Evolutionary conservation across 2,797 vertebrate genomes (phyloP).

Genomic region (Typhlichthys subterraneus): DNA sequence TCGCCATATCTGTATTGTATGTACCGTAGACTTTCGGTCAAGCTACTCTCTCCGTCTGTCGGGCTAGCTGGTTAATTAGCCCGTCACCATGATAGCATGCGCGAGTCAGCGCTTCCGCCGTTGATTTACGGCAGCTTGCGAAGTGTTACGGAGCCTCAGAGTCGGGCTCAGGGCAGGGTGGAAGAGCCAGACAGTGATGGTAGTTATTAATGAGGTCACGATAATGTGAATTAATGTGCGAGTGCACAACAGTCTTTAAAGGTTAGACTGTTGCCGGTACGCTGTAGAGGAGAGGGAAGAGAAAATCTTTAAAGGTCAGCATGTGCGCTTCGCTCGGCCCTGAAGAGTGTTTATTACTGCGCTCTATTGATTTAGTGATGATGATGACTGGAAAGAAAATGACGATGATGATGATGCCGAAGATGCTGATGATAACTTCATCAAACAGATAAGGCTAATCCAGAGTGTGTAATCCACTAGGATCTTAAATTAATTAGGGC

Average conservation of each 20-base stretch:
- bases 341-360: slow-evolving; percentile 77
- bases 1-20: slow-evolving; percentile 6
- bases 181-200: slow-evolving; percentile 67
- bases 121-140: slow-evolving; percentile 76
- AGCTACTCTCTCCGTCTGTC: slow-evolving; percentile 65
- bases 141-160: slow-evolving; percentile 55
- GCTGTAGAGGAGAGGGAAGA: slow-evolving; percentile 66
- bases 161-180: slow-evolving; percentile 60
- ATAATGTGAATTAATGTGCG: slow-evolving; percentile 85
- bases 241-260: slow-evolving; percentile 85
- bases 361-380: slow-evolving; percentile 76
- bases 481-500: slow-evolving; percentile 50
- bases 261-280: slow-evolving; percentile 79
- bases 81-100: slow-evolving; percentile 65
- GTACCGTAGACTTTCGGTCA: slow-evolving; percentile 49
- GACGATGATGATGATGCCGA: slow-evolving; percentile 34
- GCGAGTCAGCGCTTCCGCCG: slow-evolving; percentile 68
- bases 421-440: slow-evolving; percentile 75
- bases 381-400: slow-evolving; percentile 75
- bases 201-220: slow-evolving; percentile 83
- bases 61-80: slow-evolving; percentile 80
- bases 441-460: slow-evolving; percentile 63
- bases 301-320: slow-evolving; percentile 83
- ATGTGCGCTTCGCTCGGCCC: slow-evolving; percentile 59
- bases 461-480: slow-evolving; percentile 45